Base-by-base conservation (phyloP, 2,888 invertebrate species). In the Eueremaeus valkanovi region DNA sequence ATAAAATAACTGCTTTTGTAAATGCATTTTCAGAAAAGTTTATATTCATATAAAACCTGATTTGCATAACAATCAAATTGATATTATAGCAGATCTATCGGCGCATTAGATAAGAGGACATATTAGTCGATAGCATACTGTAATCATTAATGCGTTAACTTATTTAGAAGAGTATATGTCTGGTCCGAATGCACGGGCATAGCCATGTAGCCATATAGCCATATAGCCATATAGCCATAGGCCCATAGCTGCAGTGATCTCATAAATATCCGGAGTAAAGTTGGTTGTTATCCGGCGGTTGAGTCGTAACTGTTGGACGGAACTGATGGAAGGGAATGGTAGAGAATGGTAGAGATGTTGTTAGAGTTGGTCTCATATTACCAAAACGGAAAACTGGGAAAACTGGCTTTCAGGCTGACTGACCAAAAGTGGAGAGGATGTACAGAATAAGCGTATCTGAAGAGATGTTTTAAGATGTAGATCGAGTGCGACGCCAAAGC, bases 211-310 rank as follows among this genome's bases (percentile, higher is more conserved):
- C n/a, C n/a, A n/a, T n/a, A n/a, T n/a, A n/a, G n/a, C n/a, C n/a
- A n/a, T n/a, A n/a, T n/a, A n/a, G n/a, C n/a, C n/a, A n/a, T n/a
- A n/a, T n/a, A n/a, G n/a, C n/a, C n/a, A n/a, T n/a, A n/a, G n/a
- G n/a, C 5, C 6, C 36, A 36, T 51, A 9, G 21, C 3, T 11
- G 6, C 2, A 31, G 33, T 31, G 63, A 63, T 63, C 63, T 63
- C 31, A 29, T 63, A 63, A 63, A 63, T 63, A 63, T 63, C 63
- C 63, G 63, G 63, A 31, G n/a, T n/a, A 63, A 63, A 63, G 63
- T 63, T 63, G 63, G 63, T 63, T 63, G 63, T 63, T 63, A 63
- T 63, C 63, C 63, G 63, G 63, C 63, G 63, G 63, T 63, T 63
- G 63, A 63, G 29, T 33, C 27, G 63, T 63, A 58, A 58, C 58